These are phyloP conservation scores for Mus spicilegus DNA, from an alignment of 2,113 vertebrate species.

Conservation along the genomic window DNA sequence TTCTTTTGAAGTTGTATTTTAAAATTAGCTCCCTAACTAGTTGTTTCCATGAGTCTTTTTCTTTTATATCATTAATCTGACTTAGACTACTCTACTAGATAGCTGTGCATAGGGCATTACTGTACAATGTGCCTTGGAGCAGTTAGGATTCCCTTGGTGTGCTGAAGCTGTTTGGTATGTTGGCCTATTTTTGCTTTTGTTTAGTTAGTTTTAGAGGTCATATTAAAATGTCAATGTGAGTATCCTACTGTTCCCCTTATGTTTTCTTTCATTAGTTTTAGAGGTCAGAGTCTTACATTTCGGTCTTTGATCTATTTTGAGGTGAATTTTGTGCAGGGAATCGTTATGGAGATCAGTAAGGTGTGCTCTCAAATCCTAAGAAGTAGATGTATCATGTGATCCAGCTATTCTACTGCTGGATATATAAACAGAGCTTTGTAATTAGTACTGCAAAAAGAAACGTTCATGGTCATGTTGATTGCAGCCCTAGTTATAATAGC, in stretches of 20 bases:
- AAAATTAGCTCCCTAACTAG: not conserved
- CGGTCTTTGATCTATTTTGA: not conserved
- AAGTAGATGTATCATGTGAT: not conserved
- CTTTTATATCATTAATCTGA: not conserved
- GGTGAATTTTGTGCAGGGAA: not conserved
- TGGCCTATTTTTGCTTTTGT: not conserved
- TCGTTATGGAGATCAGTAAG: not conserved
- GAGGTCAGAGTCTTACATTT: not conserved
- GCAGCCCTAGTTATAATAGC: not conserved
- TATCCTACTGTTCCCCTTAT: not conserved
- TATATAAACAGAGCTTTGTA: not conserved
- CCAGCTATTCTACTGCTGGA: not conserved
- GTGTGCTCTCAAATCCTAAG: not conserved
- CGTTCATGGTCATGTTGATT: not conserved
- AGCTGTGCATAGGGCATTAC: accelerated
- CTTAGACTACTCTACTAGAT: not conserved
- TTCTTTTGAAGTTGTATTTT: not conserved
- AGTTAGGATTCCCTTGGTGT: not conserved
- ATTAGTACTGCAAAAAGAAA: not conserved
- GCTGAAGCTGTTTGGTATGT: not conserved
- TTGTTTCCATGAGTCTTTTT: not conserved
- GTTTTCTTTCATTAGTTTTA: not conserved
- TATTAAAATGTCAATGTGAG: not conserved
- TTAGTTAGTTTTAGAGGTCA: not conserved
- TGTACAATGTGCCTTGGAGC: not conserved